Percentiles rank a stretch among this genome's conserved stretches.
Evolutionary conservation across 2,797 vertebrate genomes (phyloP).

Genomic region (Pelobates cultripes): DNA sequence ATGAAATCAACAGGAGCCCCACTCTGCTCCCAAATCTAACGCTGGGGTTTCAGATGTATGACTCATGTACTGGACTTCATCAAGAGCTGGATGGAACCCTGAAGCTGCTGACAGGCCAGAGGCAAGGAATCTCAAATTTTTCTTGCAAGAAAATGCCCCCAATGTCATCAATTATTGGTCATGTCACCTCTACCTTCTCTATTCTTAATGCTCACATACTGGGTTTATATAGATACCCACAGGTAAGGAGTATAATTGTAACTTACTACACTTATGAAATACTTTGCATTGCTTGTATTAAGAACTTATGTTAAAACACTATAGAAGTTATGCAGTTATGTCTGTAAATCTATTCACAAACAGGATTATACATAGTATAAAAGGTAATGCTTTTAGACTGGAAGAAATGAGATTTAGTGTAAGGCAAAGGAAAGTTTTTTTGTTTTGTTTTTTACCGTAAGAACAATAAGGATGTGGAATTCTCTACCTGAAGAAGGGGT

Average conservation of each 20-base stretch:
- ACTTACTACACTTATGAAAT: no score
- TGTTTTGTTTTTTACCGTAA: no score
- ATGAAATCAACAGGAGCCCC: slow-evolving; percentile 14
- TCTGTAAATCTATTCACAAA: no score
- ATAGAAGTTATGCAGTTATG: no score
- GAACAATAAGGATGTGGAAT: no score
- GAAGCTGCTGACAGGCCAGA: slow-evolving; percentile 35
- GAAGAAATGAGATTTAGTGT: no score
- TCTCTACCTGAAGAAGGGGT: no score
- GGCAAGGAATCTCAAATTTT: slow-evolving; percentile 34
- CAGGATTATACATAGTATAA: no score
- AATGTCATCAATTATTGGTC: slow-evolving; percentile 15
- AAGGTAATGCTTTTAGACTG: no score
- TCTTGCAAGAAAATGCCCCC: not conserved
- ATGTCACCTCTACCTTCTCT: slow-evolving; percentile 14
- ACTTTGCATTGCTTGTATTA: no score
- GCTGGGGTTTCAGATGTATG: slow-evolving; percentile 10
- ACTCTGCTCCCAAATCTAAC: slow-evolving; percentile 25
- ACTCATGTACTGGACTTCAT: slow-evolving; percentile 1
- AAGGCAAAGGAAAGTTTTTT: no score
- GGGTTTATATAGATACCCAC: slow-evolving; percentile 28
- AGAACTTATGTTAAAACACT: no score
- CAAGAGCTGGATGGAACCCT: slow-evolving; percentile 31
- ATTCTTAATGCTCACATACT: slow-evolving; percentile 29
- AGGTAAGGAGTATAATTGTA: slow-evolving; percentile 20